Evolutionary conservation across 2,888 invertebrate species (phyloP), one percentile per base, ranked within the genome.

Genomic region (Palloptera scutellata): DNA sequence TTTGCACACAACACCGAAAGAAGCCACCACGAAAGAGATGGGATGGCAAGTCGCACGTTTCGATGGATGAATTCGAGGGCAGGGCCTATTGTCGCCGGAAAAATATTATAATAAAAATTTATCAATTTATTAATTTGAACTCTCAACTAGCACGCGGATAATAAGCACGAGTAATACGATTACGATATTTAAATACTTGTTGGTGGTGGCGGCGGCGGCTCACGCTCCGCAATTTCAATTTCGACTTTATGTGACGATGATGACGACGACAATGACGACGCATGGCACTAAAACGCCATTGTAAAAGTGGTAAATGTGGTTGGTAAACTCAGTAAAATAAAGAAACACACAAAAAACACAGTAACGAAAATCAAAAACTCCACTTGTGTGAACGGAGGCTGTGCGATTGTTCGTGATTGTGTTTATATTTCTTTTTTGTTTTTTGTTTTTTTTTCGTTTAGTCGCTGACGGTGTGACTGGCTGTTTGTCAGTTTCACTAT

Each of bases 231-330:
- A 77, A 74, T 76, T 80, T 79, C 78, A 78, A 77, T 78, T 76
- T 54, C 74, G 79, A 78, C 80, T 79, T 79, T 80, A 80, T 79
- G 80, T 79, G 76, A 71, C 79, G 78, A 79, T 79, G 80, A 80
- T 80, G 79, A 79, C 80, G 78, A 78, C 79, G 80, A 79, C 77
- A 79, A 79, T 80, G 79, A 80, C 80, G 80, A 79, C 79, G 79
- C 74, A 70, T 71, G 76, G 77, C 77, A 79, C 78, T 79, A 79
- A 79, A 80, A 80, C 78, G 75, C 79, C 78, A 80, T 79, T 79
- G 80, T 79, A 79, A 80, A 79, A 79, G 79, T 30, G 30, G 19
- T 30, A 30, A 52, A 72, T 54, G 53, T 57, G 59, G 30, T 30
- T 57, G 59, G 30, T 30, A 30, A 30, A 30, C 30, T 2, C 30